Conservation (phyloP, 2,888 invertebrate genomes). For the Gymnosoma rotundatum region DNA sequence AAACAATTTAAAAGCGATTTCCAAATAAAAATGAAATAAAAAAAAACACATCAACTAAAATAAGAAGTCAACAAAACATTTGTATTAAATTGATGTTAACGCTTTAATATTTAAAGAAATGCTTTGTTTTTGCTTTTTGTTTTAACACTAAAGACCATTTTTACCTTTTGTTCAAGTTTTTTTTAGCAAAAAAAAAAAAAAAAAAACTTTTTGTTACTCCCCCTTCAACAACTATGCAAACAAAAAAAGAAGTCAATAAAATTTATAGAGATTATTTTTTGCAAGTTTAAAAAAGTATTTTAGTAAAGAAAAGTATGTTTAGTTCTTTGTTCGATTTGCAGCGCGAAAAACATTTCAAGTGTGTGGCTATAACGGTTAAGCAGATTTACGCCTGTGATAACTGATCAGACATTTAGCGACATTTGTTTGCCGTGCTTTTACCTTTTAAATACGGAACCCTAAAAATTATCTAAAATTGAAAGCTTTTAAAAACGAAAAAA, state of each 20-base stretch:
- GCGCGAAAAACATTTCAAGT: too few species aligned
- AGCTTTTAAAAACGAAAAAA: too few species aligned
- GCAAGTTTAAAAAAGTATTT: not conserved
- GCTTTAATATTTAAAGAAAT: not conserved
- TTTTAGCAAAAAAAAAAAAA: not conserved
- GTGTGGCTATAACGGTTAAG: too few species aligned
- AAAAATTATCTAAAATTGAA: too few species aligned
- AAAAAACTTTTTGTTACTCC: constrained; percentile 11
- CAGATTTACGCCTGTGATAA: too few species aligned
- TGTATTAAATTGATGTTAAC: not conserved
- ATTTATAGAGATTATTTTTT: constrained; percentile 21
- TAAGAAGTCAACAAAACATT: not conserved
- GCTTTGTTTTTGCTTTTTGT: not conserved
- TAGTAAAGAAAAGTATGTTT: not conserved
- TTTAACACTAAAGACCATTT: constrained; percentile 34
- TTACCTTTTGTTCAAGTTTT: constrained; percentile 35
- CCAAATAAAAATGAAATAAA: not conserved
- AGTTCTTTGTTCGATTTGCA: not conserved
- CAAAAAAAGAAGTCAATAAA: constrained; percentile 26
- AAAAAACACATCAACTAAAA: not conserved
- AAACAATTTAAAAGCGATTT: not conserved
- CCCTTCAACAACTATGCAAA: not conserved
- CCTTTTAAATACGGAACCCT: too few species aligned
- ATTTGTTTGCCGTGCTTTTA: too few species aligned
- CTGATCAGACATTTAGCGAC: too few species aligned